A percentile compares a stretch with the other conserved stretches of the same genome.
Conservation (phyloP, 2,797 vertebrate species). For the Sebastes variabilis region DNA sequence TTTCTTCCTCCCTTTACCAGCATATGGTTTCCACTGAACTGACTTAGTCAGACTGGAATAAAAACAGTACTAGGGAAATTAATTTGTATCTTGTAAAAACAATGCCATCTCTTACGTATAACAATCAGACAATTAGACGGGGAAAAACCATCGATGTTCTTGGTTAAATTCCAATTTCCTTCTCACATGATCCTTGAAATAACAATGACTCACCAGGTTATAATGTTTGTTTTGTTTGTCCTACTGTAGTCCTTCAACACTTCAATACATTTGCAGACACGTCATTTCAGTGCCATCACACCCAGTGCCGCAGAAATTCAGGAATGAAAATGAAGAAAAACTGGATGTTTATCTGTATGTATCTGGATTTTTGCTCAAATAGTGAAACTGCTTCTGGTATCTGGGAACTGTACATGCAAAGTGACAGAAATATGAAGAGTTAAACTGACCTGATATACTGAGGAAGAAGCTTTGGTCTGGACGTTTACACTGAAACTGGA, state of each 20-base stretch:
- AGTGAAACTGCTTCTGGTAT: conserved; percentile 1
- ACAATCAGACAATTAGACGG: not conserved
- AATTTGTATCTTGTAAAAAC: not conserved
- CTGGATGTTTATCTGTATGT: not conserved
- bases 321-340: not conserved
- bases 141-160: not conserved
- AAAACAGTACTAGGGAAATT: not conserved
- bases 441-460: not conserved
- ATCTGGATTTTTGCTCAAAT: not conserved
- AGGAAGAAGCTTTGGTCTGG: not conserved
- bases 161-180: not conserved
- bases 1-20: not conserved
- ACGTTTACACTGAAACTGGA: not conserved
- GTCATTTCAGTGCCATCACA: not conserved
- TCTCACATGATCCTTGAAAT: not conserved
- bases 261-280: not conserved
- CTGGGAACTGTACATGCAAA: not conserved
- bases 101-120: not conserved
- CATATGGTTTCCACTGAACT: not conserved
- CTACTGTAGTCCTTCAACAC: not conserved
- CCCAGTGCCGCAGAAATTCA: not conserved
- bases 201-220: not conserved
- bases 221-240: not conserved
- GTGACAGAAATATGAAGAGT: not conserved
- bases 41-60: not conserved